Base-by-base conservation (phyloP, 2,888 invertebrate genomes). In the Notodonta ziczac region DNA sequence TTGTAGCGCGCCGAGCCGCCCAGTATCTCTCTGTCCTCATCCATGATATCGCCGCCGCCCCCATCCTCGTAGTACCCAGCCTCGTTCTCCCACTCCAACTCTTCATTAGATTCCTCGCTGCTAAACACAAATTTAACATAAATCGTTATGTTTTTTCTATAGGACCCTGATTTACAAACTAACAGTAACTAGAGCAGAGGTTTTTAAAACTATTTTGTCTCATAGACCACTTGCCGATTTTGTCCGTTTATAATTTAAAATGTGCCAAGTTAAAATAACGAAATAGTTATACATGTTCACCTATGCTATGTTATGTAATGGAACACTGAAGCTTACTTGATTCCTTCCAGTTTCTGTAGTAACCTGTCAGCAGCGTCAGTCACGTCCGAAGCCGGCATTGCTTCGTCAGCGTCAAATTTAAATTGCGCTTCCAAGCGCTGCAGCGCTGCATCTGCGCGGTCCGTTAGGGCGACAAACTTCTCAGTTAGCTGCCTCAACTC, bases 401-500 rank as follows among this genome's bases (percentile, higher is more conserved):
- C 77, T 56, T 80, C 86, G 4, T 87, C 86, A 0, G 69, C 61
- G 35, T 89, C 88, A 42, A 85, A 85, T 35, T 78, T 82, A 12
- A 93, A 64, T 60, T 85, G 83, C n/a, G 78, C 77, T 66, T 94
- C 92, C 57, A 94, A 78, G 9, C 85, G 81, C 70, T 90, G 89
- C 42, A 93, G 81, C n/a, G 90, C 90, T 57, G 89, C 85, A 62
- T 94, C 93, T 0, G 94, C 91, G 66, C 91, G 82, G 67, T 94
- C 87, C 2, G 93, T 93, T 65, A 94, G 72, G 13, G 87, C 90
- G 50, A 93, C 87, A 70, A 94, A 90, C 74, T 94, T 94, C 67
- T 93, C 93, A 0, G 90, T 93, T 52, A 94, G 75, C 69, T 90
- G 90, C 60, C 89, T 87, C 39, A 93, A 70, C 70, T 94, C 93